These are phyloP conservation scores for Melanotaenia boesemani DNA, from an alignment of 2,797 vertebrate genomes.

Conservation along the genomic window DNA sequence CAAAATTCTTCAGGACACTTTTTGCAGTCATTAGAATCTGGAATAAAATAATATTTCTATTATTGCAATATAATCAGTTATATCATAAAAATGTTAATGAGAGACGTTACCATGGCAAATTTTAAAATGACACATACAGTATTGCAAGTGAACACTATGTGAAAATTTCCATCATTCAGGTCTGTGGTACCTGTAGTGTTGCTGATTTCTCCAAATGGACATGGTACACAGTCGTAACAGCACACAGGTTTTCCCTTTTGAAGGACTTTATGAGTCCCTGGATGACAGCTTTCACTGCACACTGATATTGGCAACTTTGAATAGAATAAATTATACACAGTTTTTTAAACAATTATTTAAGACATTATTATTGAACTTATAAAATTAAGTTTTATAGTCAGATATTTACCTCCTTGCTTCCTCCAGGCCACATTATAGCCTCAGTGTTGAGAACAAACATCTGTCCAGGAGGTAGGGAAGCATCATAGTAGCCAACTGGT, in stretches of 20 bases:
- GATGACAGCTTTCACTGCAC: constrained; percentile 78
- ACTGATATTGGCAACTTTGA: constrained; percentile 67
- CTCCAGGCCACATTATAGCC: constrained; percentile 76
- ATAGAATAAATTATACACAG: not conserved
- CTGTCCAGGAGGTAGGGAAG: constrained; percentile 70
- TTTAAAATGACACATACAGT: constrained; percentile 60
- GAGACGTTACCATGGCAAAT: constrained; percentile 27
- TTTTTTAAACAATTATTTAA: not conserved
- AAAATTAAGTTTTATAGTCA: not conserved
- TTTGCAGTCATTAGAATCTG: constrained; percentile 83
- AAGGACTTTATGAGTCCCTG: constrained; percentile 77
- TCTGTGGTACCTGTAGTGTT: constrained; percentile 72
- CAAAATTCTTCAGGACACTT: constrained; percentile 81
- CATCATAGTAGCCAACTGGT: constrained; percentile 81
- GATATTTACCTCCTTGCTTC: constrained; percentile 63
- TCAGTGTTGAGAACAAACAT: constrained; percentile 70
- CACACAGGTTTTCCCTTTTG: constrained; percentile 78
- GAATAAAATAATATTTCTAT: constrained; percentile 56
- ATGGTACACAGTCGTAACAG: constrained; percentile 78
- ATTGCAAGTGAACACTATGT: constrained; percentile 33
- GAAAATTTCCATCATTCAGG: not conserved
- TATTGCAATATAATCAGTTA: constrained; percentile 26
- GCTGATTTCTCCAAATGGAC: constrained; percentile 78
- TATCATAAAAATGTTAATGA: constrained; percentile 19
- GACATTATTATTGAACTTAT: not conserved